These are phyloP conservation scores for Ficedula albicollis DNA, from an alignment of 2,797 vertebrate species.

Conservation along the genomic window DNA sequence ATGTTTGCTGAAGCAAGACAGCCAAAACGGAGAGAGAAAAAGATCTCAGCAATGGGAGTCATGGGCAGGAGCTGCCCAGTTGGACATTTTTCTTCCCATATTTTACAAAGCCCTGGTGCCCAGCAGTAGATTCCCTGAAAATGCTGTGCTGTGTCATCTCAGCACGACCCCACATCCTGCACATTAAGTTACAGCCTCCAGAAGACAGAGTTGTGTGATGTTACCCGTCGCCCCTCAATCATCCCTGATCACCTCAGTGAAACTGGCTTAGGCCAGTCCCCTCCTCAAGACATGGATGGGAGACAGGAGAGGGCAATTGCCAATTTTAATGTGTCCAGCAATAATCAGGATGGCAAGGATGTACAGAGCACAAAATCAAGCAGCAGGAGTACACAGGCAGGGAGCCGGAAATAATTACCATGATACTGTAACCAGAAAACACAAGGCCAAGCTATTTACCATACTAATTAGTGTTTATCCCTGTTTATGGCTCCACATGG, in stretches of 20 bases:
- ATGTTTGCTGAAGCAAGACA: background rate
- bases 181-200: background rate
- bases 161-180: background rate
- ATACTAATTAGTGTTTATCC: constrained; percentile 68
- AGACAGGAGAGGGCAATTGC: background rate
- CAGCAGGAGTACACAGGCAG: constrained; percentile 45
- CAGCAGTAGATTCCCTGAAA: rapidly evolving
- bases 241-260: background rate
- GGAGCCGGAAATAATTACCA: constrained; percentile 59
- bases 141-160: background rate
- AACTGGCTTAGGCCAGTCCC: background rate
- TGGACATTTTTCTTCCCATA: background rate
- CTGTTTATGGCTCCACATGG: constrained; percentile 56
- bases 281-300: background rate
- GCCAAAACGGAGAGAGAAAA: background rate
- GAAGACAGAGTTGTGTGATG: background rate
- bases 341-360: constrained; percentile 54
- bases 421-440: constrained; percentile 67
- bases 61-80: background rate
- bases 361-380: constrained; percentile 38
- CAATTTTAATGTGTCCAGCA: background rate
- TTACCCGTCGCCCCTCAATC: background rate
- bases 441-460: constrained; percentile 66
- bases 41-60: background rate
- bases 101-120: background rate